Conservation (phyloP, 1,140 invertebrate genomes). For the Apis florea region DNA sequence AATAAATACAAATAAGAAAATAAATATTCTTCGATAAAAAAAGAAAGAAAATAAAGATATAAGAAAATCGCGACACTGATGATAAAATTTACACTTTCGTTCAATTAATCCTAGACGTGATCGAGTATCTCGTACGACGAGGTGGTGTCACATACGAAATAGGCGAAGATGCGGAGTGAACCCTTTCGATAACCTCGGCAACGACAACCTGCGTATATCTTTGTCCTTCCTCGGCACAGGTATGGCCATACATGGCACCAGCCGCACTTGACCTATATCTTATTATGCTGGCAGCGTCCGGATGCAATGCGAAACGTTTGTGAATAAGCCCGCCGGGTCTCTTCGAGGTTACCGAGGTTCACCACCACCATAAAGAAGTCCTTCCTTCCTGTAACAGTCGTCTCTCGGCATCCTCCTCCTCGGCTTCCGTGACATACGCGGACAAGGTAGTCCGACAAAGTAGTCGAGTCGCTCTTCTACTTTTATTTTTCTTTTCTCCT, state of each 20-base stretch:
- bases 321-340: constrained; percentile 53
- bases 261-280: constrained; percentile 80
- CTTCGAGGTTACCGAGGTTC: constrained; percentile 50
- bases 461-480: constrained; percentile 9
- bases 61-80: not conserved
- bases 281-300: constrained; percentile 78
- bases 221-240: constrained; percentile 59
- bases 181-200: constrained; percentile 71
- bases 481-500: not conserved
- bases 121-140: not conserved
- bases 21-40: too few relatives aligned
- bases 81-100: too few relatives aligned
- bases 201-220: constrained; percentile 55
- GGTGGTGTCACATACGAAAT: constrained; percentile 6
- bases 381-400: constrained; percentile 62
- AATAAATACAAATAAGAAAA: not conserved
- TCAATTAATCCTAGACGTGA: not conserved
- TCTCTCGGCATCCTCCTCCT: constrained; percentile 4
- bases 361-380: constrained; percentile 50
- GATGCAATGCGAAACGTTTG: constrained; percentile 70
- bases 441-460: not conserved
- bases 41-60: too few relatives aligned
- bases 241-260: constrained; percentile 74
- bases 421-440: constrained; percentile 42
- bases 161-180: constrained; percentile 33